Conservation (phyloP, 1,140 invertebrate species). For the Drosophila prosaltans region DNA sequence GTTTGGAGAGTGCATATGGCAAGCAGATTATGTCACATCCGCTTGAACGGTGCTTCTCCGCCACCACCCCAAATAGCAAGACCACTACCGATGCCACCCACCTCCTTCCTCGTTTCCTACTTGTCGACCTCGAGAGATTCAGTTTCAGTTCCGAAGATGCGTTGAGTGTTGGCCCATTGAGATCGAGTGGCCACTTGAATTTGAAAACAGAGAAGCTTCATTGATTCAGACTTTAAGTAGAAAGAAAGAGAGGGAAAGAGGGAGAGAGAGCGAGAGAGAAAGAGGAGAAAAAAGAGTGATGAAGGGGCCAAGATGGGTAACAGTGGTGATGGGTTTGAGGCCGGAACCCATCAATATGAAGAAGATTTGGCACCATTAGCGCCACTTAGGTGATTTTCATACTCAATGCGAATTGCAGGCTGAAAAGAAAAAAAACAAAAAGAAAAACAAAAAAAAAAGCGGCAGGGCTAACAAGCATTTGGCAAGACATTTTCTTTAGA, state of each 20-base stretch:
- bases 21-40: constrained; percentile 77
- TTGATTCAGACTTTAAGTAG: constrained; percentile 40
- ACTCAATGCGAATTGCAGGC: constrained; percentile 68
- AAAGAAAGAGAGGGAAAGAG: background rate
- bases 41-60: constrained; percentile 25
- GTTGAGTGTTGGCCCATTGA: constrained; percentile 10
- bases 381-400: constrained; percentile 46
- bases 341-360: constrained; percentile 19
- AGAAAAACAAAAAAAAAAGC: too few relatives aligned
- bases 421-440: background rate
- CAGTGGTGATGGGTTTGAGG: background rate
- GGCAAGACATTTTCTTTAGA: constrained; percentile 66
- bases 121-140: constrained; percentile 2
- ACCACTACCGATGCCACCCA: background rate
- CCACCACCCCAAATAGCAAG: background rate
- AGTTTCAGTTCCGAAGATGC: constrained; percentile 9
- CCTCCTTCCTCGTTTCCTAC: constrained; percentile 25
- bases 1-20: constrained; percentile 15
- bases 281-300: background rate
- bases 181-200: constrained; percentile 9
- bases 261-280: background rate
- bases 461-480: constrained; percentile 63
- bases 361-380: constrained; percentile 17
- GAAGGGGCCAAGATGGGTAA: background rate
- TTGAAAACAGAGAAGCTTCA: constrained; percentile 58